Percentiles rank a stretch among this genome's conserved stretches.
These are phyloP conservation scores for Druon quercuslanigerum DNA, from an alignment of 1,140 invertebrate species.

Conservation along the genomic window DNA sequence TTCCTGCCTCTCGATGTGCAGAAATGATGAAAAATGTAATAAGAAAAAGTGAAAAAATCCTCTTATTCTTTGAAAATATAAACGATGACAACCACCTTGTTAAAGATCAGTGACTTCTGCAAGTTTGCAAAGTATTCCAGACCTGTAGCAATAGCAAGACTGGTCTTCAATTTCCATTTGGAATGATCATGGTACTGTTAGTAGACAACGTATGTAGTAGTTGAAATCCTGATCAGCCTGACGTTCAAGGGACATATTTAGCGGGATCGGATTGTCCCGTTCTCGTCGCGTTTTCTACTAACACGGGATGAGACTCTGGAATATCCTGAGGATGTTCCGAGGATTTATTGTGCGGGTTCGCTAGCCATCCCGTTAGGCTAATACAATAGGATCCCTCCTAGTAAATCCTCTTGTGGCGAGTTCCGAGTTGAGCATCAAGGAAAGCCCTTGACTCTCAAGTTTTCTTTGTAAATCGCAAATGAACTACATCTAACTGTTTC, in stretches of 20 bases:
- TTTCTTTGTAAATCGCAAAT: background rate
- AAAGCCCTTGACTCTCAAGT: conserved; percentile 1
- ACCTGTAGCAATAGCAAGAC: background rate
- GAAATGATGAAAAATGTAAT: too few species aligned
- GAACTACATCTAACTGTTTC: background rate
- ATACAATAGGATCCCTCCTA: conserved; percentile 26
- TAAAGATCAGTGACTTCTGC: conserved; percentile 1
- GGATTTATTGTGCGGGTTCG: conserved; percentile 23
- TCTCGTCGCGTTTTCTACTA: conserved; percentile 26
- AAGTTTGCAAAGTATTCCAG: background rate
- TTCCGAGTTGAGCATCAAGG: background rate
- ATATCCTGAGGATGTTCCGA: conserved; percentile 28
- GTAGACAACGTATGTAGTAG: conserved; percentile 3
- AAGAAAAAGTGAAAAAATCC: too few species aligned
- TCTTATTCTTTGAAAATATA: too few species aligned
- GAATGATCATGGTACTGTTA: conserved; percentile 26
- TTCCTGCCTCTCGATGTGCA: too few species aligned
- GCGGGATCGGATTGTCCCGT: conserved; percentile 27
- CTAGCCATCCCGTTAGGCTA: conserved; percentile 25
- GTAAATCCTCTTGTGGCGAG: conserved; percentile 13
- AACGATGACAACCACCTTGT: background rate
- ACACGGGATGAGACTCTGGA: background rate
- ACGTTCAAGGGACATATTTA: conserved; percentile 30
- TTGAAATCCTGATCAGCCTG: conserved; percentile 28
- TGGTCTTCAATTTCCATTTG: conserved; percentile 7